Evolutionary conservation across 1,140 invertebrate species (phyloP).

Genomic region (Drosophila subpulchrella): DNA sequence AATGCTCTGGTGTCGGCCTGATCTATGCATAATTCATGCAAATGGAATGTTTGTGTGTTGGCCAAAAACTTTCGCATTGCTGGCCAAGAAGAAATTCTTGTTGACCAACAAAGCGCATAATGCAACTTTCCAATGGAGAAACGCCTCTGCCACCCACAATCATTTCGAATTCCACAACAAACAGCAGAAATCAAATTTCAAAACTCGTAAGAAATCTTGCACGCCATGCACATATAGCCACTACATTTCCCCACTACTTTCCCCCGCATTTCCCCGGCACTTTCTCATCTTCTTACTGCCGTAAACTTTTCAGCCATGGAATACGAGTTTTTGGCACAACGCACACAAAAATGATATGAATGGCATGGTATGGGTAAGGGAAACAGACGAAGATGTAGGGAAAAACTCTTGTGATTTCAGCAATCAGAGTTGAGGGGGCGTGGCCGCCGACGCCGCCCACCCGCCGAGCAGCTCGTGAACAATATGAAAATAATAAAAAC

Average conservation of each 20-base stretch:
- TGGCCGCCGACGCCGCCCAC: conserved; percentile 15
- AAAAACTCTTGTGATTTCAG: conserved; percentile 76
- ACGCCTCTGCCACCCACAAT: conserved; percentile 59
- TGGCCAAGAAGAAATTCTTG: conserved; percentile 47
- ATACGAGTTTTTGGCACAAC: conserved; percentile 74
- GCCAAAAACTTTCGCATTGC: conserved; percentile 46
- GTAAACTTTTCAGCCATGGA: conserved; percentile 68
- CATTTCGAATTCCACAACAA: conserved; percentile 79
- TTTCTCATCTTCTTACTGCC: conserved; percentile 36
- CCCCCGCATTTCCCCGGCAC: not conserved
- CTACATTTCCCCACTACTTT: not conserved
- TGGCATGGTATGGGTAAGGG: not conserved
- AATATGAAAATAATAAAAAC: conserved; percentile 83
- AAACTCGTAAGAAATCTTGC: conserved; percentile 75
- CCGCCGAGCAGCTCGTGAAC: conserved; percentile 46
- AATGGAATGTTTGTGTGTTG: conserved; percentile 12
- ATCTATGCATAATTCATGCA: conserved; percentile 52
- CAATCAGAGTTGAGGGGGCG: conserved; percentile 55
- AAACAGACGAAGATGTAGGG: conserved; percentile 21
- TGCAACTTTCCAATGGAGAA: conserved; percentile 52
- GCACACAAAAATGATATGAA: conserved; percentile 47
- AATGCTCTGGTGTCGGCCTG: conserved; percentile 16
- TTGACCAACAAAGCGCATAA: conserved; percentile 79
- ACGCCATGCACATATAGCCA: conserved; percentile 43
- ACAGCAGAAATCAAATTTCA: conserved; percentile 80